phyloP scores from a whole-genome alignment of 2,797 vertebrate species.

The Chromobotia macracanthus region DNA sequence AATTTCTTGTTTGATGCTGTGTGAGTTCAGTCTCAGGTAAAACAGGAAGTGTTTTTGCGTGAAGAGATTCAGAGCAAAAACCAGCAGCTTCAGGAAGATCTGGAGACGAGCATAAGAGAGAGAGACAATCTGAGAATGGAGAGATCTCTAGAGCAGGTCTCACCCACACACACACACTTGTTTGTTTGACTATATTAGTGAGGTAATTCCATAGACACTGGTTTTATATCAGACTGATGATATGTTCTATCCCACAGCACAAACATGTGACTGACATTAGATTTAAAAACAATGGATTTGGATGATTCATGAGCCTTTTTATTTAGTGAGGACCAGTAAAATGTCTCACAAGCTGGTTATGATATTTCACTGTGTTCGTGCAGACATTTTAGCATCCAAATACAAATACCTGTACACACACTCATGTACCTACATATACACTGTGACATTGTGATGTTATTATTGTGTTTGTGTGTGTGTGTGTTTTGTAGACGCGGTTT shows the following conservation, averaged over 20 bases:
- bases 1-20: conserved; percentile 5
- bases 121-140: conserved; percentile 74
- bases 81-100: conserved; percentile 62
- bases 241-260: too few relatives aligned
- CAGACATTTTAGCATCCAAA: too few relatives aligned
- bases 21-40: conserved; percentile 46
- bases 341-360: too few relatives aligned
- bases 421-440: neutral
- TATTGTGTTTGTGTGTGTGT: neutral
- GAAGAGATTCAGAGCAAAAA: conserved; percentile 67
- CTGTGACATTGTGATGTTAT: neutral
- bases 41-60: conserved; percentile 64
- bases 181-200: neutral
- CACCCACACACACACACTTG: neutral
- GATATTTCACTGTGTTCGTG: too few relatives aligned
- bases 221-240: too few relatives aligned
- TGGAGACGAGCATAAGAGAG: conserved; percentile 69
- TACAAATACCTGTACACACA: neutral
- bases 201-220: too few relatives aligned
- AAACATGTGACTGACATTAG: too few relatives aligned
- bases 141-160: conserved; percentile 67
- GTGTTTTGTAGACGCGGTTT: conserved; percentile 67
- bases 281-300: too few relatives aligned
- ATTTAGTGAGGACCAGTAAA: too few relatives aligned
- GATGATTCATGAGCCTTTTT: too few relatives aligned